phyloP scores from a whole-genome alignment of 2,797 vertebrate species.

The Sebastes matsubarae region DNA sequence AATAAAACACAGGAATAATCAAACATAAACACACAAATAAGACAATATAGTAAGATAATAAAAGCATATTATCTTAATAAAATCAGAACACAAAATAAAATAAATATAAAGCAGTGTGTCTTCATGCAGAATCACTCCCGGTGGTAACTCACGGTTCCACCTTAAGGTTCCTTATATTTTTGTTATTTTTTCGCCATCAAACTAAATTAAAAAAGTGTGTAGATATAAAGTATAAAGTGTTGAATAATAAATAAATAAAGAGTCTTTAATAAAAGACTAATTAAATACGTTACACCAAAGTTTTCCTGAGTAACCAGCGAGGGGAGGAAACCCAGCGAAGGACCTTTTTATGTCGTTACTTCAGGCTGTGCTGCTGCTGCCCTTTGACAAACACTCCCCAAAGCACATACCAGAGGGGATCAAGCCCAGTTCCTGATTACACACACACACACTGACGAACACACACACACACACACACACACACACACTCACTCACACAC shows the following conservation, averaged over 20 bases:
- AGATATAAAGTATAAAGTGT: background rate
- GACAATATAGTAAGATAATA: background rate
- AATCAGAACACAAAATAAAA: background rate
- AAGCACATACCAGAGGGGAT: conserved; percentile 83
- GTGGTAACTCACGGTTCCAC: background rate
- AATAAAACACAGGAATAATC: background rate
- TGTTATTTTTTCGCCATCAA: background rate
- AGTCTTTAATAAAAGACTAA: conserved; percentile 7
- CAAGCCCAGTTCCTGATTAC: conserved; percentile 73
- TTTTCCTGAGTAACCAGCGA: background rate
- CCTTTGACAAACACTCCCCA: conserved; percentile 79
- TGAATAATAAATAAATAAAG: background rate
- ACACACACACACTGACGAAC: conserved; percentile 34
- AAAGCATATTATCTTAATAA: background rate
- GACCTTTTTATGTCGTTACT: conserved; percentile 56
- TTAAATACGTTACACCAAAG: background rate
- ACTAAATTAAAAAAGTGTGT: background rate
- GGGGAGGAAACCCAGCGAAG: conserved; percentile 27
- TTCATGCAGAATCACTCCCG: too few relatives aligned
- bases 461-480: conserved; percentile 6
- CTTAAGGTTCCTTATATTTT: background rate
- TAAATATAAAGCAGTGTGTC: background rate
- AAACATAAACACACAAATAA: too few relatives aligned
- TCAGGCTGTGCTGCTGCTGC: conserved; percentile 70
- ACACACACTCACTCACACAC: conserved; percentile 23